Base-by-base conservation (phyloP, 2,113 vertebrate species). In the Perognathus longimembris region DNA sequence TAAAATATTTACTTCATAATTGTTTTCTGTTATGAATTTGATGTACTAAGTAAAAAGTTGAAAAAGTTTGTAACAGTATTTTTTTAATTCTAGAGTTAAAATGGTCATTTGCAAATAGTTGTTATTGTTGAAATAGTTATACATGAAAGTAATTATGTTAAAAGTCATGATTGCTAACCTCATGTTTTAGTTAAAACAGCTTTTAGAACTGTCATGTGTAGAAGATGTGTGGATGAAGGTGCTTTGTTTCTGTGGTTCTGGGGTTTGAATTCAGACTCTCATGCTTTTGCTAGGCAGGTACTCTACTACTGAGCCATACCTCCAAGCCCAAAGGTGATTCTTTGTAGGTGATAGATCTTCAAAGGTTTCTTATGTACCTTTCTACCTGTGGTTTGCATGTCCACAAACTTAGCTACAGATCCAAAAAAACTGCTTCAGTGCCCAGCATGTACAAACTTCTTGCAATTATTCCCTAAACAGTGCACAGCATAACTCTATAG, bases 91-190 rank as follows among this genome's bases (percentile, higher is more conserved):
- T 85, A 83, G 28, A 88, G 40, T 79, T 78, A 91, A 94, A 91
- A 77, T 77, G 34, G 34, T 77, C 84, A 80, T 81, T n/a, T 77
- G 74, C 86, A 88, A 91, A n/a, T 77, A 64, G 40, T 89, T 94
- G 89, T 90, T 93, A 91, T 92, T 93, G 75, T 88, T 90, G 64
- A 77, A 92, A 85, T 88, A 69, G 63, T 77, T 85, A 63, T 20
- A 78, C 45, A 38, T 84, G 74, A 86, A 76, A 83, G 84, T 61
- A n/a, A n/a, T n/a, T n/a, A 84, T 38, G 63, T 94, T 82, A 76
- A 80, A 87, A 67, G 63, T 59, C 70, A 73, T 21, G 57, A 70
- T 85, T 93, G 40, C 73, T 95, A 45, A 34, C 63, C 66, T 91
- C 21, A 54, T 92, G 64, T 73, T 91, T 69, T 87, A 74, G 24